phyloP scores from a whole-genome alignment of 2,113 vertebrate species.

The Ammodytes dubius region DNA sequence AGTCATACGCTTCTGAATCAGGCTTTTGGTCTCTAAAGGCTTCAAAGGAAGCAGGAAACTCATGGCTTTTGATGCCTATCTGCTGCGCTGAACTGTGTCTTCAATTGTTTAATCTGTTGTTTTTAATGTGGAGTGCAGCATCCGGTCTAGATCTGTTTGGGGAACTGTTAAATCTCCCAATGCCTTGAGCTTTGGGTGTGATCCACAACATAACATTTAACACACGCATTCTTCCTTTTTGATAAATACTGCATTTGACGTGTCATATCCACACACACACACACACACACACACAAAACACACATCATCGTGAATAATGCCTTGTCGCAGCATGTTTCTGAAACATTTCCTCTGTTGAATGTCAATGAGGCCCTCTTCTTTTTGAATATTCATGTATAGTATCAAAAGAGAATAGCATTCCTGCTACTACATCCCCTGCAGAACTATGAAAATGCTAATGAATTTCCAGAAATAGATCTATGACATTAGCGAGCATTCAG shows the following conservation, averaged over 20 bases:
- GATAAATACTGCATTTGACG: slow-evolving; percentile 9
- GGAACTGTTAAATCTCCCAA: slow-evolving; percentile 12
- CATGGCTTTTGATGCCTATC: neutral
- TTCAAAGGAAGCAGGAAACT: neutral
- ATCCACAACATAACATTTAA: slow-evolving; percentile 43
- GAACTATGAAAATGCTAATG: slow-evolving; percentile 73
- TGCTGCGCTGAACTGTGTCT: neutral
- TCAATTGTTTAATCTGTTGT: slow-evolving; percentile 10
- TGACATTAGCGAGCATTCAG: slow-evolving; percentile 69
- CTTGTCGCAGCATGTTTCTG: slow-evolving; percentile 49
- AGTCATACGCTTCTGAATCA: neutral
- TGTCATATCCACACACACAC: slow-evolving; percentile 1
- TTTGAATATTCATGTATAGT: slow-evolving; percentile 75
- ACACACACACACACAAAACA: slow-evolving; percentile 15
- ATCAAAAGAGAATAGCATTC: slow-evolving; percentile 61
- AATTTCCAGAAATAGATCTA: slow-evolving; percentile 68
- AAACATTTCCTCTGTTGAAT: slow-evolving; percentile 59
- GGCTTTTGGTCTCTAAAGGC: neutral
- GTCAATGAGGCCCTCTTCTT: slow-evolving; percentile 55
- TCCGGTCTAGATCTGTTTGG: slow-evolving; percentile 10
- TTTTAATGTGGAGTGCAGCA: slow-evolving; percentile 13
- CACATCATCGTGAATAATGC: slow-evolving; percentile 45
- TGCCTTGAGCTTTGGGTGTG: slow-evolving; percentile 29
- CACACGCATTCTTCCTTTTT: slow-evolving; percentile 2
- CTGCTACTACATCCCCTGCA: slow-evolving; percentile 56